Evolutionary conservation across 2,113 vertebrate genomes (phyloP), one percentile per base, ranked within the genome.

Genomic region (Rhinoderma darwinii): DNA sequence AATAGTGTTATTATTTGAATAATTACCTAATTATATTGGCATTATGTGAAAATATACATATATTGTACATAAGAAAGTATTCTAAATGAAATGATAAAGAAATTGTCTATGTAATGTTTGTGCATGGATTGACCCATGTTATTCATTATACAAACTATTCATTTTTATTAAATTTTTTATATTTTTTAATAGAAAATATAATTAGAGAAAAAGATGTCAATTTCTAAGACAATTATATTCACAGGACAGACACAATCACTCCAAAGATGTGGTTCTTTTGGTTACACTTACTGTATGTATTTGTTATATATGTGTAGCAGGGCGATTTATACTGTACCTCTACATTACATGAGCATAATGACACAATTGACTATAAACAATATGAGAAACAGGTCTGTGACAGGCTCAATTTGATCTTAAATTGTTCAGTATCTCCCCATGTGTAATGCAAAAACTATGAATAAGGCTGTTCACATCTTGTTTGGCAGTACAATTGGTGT

Each of bases 21-120:
- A n/a, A 59, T 30, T 37, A 63, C n/a, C 37, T 63, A 43, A n/a
- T 61, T 80, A 61, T 32, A 79, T 41, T 81, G 51, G 78, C 54
- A 80, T 80, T 14, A 41, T 80, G 37, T 81, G 54, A 54, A 81
- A 61, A 81, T 81, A 56, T 80, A 56, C 51, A 80, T 80, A 61
- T 59, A 61, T 41, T 37, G 6, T 59, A 61, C 32, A 22, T 56
- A 54, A 54, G 12, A 56, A 25, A 11, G 37, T 17, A 10, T 1
- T 77, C n/a, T 50, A 77, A 77, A 32, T 27, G 32, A 50, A 77
- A 77, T 51, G 0, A 51, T 51, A 44, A 8, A 30, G 20, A 74
- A 43, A 14, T 76, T 50, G n/a, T 50, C 9, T 76, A 78, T 54
- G 75, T 35, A 17, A 54, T 54, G 27, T 41, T 41, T 41, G 18